These are phyloP conservation scores for Sarcophaga variegata DNA, from an alignment of 2,888 invertebrate species.

Conservation along the genomic window DNA sequence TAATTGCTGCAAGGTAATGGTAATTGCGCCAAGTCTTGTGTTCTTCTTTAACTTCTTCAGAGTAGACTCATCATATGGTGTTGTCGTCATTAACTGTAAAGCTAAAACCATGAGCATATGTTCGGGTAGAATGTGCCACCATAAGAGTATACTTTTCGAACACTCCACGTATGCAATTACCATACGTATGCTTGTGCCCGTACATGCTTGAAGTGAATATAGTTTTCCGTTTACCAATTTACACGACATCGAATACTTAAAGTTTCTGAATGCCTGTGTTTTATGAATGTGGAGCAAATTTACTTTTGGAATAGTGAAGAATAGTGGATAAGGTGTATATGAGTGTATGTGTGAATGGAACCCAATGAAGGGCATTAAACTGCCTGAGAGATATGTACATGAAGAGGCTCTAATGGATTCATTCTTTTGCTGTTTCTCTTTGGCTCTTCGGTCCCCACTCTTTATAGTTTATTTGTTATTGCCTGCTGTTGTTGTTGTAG, in stretches of 20 bases:
- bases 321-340: background rate
- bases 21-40: no score
- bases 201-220: background rate
- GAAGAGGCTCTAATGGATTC: conserved; percentile 62
- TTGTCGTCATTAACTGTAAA: no score
- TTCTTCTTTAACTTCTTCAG: no score
- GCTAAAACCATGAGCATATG: no score
- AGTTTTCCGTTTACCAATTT: background rate
- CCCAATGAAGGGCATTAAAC: conserved; percentile 61
- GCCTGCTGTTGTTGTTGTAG: background rate
- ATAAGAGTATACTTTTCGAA: no score
- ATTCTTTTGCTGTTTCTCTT: conserved; percentile 7
- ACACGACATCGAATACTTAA: background rate
- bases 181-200: no score
- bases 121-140: no score
- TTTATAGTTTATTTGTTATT: conserved; percentile 15
- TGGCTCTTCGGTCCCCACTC: no score
- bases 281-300: background rate
- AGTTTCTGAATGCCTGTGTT: background rate
- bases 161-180: background rate
- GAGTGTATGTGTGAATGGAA: background rate
- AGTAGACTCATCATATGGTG: no score
- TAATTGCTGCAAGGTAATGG: no score
- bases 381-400: conserved; percentile 48
- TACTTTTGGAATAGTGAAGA: background rate